Percentiles rank a stretch among this genome's conserved stretches.
phyloP scores from a whole-genome alignment of 2,113 vertebrate species.

The Ammodramus savannarum region DNA sequence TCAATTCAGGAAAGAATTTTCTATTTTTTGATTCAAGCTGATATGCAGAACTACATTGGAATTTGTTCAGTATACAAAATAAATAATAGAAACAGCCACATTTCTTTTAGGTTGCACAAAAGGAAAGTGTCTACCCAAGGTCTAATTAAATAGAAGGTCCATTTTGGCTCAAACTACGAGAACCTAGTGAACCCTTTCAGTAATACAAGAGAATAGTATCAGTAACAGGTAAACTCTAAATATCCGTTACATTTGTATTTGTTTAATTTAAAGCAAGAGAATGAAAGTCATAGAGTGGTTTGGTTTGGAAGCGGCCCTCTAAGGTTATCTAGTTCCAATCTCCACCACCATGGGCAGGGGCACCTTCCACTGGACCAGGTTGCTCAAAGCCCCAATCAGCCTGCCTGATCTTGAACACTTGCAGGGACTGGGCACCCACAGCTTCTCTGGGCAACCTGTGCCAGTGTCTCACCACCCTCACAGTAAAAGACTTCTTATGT shows the following conservation, averaged over 20 bases:
- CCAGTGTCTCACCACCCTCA: neutral
- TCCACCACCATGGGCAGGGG: neutral
- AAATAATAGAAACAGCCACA: neutral
- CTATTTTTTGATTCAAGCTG: neutral
- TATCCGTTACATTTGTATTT: neutral
- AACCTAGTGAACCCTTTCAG: neutral
- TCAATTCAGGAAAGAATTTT: neutral
- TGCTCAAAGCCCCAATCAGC: neutral
- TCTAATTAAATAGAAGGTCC: neutral
- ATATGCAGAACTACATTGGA: neutral
- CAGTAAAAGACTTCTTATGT: accelerated
- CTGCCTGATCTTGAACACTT: neutral
- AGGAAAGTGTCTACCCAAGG: neutral
- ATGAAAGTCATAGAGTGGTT: neutral
- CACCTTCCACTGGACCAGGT: neutral
- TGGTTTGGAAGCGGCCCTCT: neutral
- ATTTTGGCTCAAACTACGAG: neutral
- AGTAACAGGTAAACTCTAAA: neutral
- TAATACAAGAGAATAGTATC: neutral
- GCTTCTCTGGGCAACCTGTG: neutral
- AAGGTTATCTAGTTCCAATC: neutral
- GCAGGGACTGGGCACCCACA: neutral
- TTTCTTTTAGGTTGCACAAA: neutral
- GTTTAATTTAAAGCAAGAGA: neutral
- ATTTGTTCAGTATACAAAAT: neutral